These are phyloP conservation scores for Abrostola tripartita DNA, from an alignment of 2,888 invertebrate genomes.

Conservation along the genomic window DNA sequence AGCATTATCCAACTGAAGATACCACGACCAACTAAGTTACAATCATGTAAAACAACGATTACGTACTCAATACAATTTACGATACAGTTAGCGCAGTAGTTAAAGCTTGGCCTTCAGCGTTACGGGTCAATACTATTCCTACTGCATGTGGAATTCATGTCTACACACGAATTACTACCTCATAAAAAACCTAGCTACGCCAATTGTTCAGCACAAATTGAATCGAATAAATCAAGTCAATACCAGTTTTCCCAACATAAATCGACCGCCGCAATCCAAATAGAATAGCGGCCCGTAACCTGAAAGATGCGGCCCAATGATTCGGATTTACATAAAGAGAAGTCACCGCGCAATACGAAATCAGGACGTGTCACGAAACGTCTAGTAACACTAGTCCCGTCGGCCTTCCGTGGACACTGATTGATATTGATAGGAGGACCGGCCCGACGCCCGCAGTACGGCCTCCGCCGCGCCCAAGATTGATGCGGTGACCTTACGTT, in stretches of 20 bases:
- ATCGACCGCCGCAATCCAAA: constrained; percentile 8
- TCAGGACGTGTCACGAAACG: constrained; percentile 43
- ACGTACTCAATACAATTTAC: not conserved
- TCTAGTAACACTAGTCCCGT: constrained; percentile 40
- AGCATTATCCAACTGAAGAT: not conserved
- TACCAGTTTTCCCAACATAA: not conserved
- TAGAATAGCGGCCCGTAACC: not conserved
- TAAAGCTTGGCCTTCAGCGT: not conserved
- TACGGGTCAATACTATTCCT: not conserved
- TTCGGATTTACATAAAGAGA: constrained; percentile 28
- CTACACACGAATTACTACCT: too few species aligned
- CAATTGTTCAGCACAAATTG: not conserved
- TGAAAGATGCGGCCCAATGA: constrained; percentile 15
- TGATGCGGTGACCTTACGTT: constrained; percentile 58
- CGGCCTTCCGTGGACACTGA: constrained; percentile 66
- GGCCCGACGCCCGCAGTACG: constrained; percentile 53
- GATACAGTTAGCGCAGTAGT: not conserved
- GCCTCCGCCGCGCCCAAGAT: constrained; percentile 53
- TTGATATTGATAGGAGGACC: constrained; percentile 78
- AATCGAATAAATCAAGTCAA: not conserved
- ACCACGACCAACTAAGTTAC: not conserved
- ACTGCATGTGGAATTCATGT: not conserved
- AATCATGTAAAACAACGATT: not conserved
- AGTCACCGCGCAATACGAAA: constrained; percentile 31
- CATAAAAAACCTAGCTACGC: not conserved